Base-by-base conservation (phyloP, 2,113 vertebrate species). In the Elaphurus davidianus region DNA sequence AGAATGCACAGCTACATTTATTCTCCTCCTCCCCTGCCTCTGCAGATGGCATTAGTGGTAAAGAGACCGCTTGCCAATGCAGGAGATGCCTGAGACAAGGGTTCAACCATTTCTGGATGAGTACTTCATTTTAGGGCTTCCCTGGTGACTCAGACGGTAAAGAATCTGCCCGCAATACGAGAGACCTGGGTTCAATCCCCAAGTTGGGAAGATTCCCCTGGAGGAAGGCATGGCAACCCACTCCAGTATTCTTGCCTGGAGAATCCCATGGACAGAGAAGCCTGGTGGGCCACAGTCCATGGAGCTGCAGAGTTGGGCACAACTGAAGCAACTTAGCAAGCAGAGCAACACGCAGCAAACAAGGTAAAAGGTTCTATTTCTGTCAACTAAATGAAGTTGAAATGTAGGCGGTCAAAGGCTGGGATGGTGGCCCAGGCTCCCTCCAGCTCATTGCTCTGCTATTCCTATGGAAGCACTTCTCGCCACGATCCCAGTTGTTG, bases 131-230 rank as follows among this genome's bases (percentile, higher is more conserved):
- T 71, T 40, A 12, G n/a, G 21, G n/a, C 19, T 40, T 40, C n/a
- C n/a, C n/a, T 71, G n/a, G n/a, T 71, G n/a, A 36, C 67, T 71
- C n/a, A 71, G 67, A 71, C 11, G 8, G n/a, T 71, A 40, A 71
- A 71, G n/a, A 71, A 71, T 23, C 19, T 0, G 1, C 10, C 10
- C 0, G 0, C 67, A 71, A 12, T 23, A 21, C 0, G 0, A 71
- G 67, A 71, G n/a, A 71, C 19, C 10, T 23, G 5, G 67, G n/a
- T 71, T 71, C 67, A 40, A 3, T 1, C n/a, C n/a, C n/a, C 67
- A 71, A 2, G 67, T 40, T 23, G n/a, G 67, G 19, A 71, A 71
- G n/a, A 71, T 71, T 23, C n/a, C n/a, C 67, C 67, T 71, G 67
- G n/a, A 71, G n/a, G 19, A 71, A 21, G 67, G n/a, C 67, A 71